Evolutionary conservation across 2,888 invertebrate genomes (phyloP).

Genomic region (Perizoma flavofasciatum): DNA sequence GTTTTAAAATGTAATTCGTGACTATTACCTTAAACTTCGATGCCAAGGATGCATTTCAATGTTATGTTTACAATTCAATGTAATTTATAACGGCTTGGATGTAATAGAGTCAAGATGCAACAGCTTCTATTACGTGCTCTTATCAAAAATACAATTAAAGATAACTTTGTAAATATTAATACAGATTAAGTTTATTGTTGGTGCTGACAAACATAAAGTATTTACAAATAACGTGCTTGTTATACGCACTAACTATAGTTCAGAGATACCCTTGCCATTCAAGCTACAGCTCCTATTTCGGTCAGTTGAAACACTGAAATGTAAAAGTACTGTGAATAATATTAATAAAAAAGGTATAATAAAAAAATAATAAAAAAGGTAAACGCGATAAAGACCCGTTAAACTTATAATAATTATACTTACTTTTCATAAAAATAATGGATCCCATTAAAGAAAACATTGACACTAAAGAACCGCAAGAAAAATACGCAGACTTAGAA

Average conservation of each 20-base stretch:
- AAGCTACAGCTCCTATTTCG: slow-evolving; percentile 27
- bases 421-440: slow-evolving; percentile 8
- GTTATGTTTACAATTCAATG: slow-evolving; percentile 5
- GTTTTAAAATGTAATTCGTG: no score
- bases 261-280: slow-evolving; percentile 40
- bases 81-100: neutral
- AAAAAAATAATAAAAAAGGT: no score
- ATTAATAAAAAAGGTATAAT: no score
- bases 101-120: slow-evolving; percentile 19
- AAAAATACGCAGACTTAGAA: slow-evolving; percentile 34
- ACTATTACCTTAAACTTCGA: no score
- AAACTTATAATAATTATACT: no score
- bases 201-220: slow-evolving; percentile 29
- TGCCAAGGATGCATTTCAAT: no score
- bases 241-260: slow-evolving; percentile 30
- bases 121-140: slow-evolving; percentile 33
- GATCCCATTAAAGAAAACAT: slow-evolving; percentile 18
- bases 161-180: slow-evolving; percentile 59
- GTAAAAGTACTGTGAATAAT: neutral
- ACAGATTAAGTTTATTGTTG: slow-evolving; percentile 48
- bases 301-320: slow-evolving; percentile 1
- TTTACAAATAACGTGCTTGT: slow-evolving; percentile 38
- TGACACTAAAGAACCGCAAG: slow-evolving; percentile 24
- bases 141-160: slow-evolving; percentile 48
- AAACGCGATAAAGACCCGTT: no score